Percentiles rank a stretch among this genome's conserved stretches.
Conservation (phyloP, 2,888 invertebrate genomes). For the Philonicus albiceps region DNA sequence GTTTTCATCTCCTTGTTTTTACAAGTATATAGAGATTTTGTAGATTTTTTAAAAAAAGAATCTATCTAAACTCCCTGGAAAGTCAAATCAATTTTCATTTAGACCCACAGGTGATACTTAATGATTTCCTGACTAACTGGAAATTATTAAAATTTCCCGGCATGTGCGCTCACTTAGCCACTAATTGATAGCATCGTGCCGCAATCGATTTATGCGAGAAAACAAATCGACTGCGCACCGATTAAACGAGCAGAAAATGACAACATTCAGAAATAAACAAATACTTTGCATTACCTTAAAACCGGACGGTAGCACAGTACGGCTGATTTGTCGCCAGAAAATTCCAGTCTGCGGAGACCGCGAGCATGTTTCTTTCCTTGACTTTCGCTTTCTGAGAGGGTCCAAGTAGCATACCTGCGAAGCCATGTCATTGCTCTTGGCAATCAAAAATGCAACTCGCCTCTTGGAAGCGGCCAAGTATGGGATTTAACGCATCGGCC, state of each 20-base stretch:
- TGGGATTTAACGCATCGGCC: conserved; percentile 7
- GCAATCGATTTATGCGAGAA: not conserved
- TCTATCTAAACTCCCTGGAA: not conserved
- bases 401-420: not conserved
- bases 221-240: not conserved
- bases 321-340: not conserved
- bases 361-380: conserved; percentile 24
- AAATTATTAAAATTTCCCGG: not conserved
- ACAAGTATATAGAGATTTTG: too few species aligned
- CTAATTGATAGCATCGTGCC: not conserved
- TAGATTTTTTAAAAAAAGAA: too few species aligned
- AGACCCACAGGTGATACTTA: not conserved
- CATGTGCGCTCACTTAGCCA: not conserved
- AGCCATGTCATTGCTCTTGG: conserved; percentile 38
- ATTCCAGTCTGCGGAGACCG: not conserved
- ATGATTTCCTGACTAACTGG: not conserved
- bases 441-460: conserved; percentile 37
- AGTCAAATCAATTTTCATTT: not conserved
- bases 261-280: conserved; percentile 10
- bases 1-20: too few species aligned
- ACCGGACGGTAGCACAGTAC: not conserved
- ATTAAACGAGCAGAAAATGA: not conserved
- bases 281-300: conserved; percentile 22
- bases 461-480: not conserved
- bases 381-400: conserved; percentile 23